phyloP scores from a whole-genome alignment of 35 echinoderm and acorn worm species.

The Ophiothrix spiculata region DNA sequence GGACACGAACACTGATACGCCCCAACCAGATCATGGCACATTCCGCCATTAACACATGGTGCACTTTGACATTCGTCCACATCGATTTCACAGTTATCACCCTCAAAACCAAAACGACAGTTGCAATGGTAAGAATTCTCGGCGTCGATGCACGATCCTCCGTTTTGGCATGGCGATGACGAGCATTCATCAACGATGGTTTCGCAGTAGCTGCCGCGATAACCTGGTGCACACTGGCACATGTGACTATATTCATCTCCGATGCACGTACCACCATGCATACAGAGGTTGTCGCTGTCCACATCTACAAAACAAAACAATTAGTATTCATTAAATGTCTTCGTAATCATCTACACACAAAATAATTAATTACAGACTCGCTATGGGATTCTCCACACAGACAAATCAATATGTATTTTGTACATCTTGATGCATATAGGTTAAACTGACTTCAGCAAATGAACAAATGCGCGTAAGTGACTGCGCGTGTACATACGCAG shows the following conservation, averaged over 20 bases:
- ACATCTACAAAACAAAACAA: too few relatives aligned
- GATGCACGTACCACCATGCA: constrained; percentile 59
- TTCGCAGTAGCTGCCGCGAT: constrained; percentile 69
- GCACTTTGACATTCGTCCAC: constrained; percentile 51
- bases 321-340: too few relatives aligned
- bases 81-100: constrained; percentile 47
- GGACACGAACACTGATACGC: constrained; percentile 62
- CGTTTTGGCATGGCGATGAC: constrained; percentile 78
- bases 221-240: constrained; percentile 70
- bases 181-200: constrained; percentile 63
- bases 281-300: constrained; percentile 37
- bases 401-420: too few relatives aligned
- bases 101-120: constrained; percentile 52
- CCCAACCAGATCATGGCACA: constrained; percentile 68
- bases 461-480: too few relatives aligned
- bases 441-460: too few relatives aligned
- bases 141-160: constrained; percentile 47
- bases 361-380: too few relatives aligned
- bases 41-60: constrained; percentile 50
- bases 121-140: constrained; percentile 44
- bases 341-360: too few relatives aligned
- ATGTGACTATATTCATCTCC: constrained; percentile 31
- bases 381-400: too few relatives aligned
- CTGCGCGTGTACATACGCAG: too few relatives aligned
- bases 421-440: too few relatives aligned